phyloP scores from a whole-genome alignment of 1,140 invertebrate species.

The Diuraphis noxia region DNA sequence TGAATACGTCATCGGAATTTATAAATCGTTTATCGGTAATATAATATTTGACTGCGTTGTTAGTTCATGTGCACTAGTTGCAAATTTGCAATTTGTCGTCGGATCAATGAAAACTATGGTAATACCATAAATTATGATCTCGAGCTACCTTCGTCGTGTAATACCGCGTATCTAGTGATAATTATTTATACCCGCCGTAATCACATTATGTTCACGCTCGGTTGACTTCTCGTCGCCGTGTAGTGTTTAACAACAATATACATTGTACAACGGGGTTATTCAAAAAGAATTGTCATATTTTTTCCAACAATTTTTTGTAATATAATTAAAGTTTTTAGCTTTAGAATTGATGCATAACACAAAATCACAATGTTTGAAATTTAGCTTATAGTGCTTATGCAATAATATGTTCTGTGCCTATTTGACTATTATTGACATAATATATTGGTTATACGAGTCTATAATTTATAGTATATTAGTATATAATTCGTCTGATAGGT shows the following conservation, averaged over 20 bases:
- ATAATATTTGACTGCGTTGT: no score
- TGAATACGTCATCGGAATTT: neutral
- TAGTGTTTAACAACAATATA: no score
- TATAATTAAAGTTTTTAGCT: neutral
- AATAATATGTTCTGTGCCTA: no score
- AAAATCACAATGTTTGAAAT: neutral
- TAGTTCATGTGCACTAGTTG: no score
- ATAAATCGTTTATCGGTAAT: no score
- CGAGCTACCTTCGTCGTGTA: neutral
- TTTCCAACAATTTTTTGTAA: no score
- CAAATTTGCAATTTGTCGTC: neutral
- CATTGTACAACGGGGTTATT: neutral
- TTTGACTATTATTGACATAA: no score
- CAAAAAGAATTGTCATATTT: neutral
- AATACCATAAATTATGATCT: neutral
- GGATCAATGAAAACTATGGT: neutral
- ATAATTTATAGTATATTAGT: no score
- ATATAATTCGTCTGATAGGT: no score
- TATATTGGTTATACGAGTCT: no score
- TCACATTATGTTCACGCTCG: neutral
- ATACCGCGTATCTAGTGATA: neutral
- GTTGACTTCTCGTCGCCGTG: neutral
- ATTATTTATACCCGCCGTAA: neutral
- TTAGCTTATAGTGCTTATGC: neutral
- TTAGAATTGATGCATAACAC: neutral